Evolutionary conservation across 2,888 invertebrate genomes (phyloP).

Genomic region (Lathronympha strigana): DNA sequence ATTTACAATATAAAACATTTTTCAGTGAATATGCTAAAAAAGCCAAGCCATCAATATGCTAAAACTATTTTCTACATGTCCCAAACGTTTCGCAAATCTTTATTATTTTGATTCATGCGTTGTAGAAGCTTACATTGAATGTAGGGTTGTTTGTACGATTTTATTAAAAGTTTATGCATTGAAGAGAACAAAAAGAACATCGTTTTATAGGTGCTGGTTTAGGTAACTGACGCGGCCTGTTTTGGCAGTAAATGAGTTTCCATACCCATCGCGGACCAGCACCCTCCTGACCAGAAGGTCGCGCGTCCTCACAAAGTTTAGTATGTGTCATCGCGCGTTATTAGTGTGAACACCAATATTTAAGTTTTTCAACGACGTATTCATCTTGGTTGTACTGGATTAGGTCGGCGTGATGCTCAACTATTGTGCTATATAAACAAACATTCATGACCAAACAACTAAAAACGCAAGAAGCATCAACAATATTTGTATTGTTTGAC

Average conservation of each 20-base stretch:
- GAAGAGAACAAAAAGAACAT: constrained; percentile 1
- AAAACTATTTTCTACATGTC: neutral
- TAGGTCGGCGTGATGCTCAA: constrained; percentile 1
- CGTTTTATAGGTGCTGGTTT: neutral
- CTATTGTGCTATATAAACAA: neutral
- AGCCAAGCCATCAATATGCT: constrained; percentile 28
- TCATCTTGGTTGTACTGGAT: neutral
- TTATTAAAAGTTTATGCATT: neutral
- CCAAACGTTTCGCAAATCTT: constrained; percentile 7
- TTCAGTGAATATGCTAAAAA: constrained; percentile 27
- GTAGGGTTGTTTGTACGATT: neutral
- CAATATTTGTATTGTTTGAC: constrained; percentile 6
- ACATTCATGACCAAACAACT: neutral
- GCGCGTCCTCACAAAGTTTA: too few relatives aligned
- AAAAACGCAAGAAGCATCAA: constrained; percentile 10
- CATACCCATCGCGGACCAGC: neutral
- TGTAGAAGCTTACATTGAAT: neutral
- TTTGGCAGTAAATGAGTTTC: neutral
- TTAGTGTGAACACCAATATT: neutral
- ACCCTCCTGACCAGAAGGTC: neutral
- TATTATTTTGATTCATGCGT: neutral
- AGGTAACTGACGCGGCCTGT: neutral
- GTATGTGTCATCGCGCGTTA: neutral
- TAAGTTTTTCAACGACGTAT: neutral
- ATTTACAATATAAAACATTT: constrained; percentile 42